These are phyloP conservation scores for Mylabris phalerata DNA, from an alignment of 1,140 invertebrate species.

Conservation along the genomic window DNA sequence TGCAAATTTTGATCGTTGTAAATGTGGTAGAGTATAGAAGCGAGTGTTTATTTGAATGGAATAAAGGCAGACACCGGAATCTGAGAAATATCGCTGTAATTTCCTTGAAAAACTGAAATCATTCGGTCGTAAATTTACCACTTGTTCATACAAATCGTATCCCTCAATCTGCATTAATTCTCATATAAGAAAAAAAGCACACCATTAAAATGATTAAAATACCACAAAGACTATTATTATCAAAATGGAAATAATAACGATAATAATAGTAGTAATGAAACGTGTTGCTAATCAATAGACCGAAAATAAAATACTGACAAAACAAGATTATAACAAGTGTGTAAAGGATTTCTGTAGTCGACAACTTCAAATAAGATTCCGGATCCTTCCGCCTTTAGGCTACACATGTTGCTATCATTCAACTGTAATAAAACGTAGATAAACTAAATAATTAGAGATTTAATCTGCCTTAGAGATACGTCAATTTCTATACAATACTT, in stretches of 20 bases:
- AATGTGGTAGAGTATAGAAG: too few relatives aligned
- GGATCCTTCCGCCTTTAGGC: conserved; percentile 2
- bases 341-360: conserved; percentile 14
- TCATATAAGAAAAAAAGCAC: neutral
- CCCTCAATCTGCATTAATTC: neutral
- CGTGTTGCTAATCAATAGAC: conserved; percentile 2
- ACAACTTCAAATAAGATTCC: conserved; percentile 7
- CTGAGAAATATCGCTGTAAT: conserved; percentile 14
- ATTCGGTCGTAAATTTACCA: conserved; percentile 12
- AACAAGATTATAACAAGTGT: conserved; percentile 8
- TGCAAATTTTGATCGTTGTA: too few relatives aligned
- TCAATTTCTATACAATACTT: too few relatives aligned
- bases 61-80: neutral
- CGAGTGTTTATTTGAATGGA: too few relatives aligned
- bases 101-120: conserved; percentile 12
- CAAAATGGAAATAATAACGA: neutral
- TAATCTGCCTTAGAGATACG: too few relatives aligned
- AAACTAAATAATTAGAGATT: too few relatives aligned
- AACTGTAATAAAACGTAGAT: conserved; percentile 5
- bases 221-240: neutral
- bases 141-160: conserved; percentile 5
- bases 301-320: conserved; percentile 13
- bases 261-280: conserved; percentile 1
- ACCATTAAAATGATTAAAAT: conserved; percentile 16
- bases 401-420: conserved; percentile 11